These are phyloP conservation scores for Drosophila parthenogenetica DNA, from an alignment of 2,888 invertebrate genomes.

Conservation along the genomic window DNA sequence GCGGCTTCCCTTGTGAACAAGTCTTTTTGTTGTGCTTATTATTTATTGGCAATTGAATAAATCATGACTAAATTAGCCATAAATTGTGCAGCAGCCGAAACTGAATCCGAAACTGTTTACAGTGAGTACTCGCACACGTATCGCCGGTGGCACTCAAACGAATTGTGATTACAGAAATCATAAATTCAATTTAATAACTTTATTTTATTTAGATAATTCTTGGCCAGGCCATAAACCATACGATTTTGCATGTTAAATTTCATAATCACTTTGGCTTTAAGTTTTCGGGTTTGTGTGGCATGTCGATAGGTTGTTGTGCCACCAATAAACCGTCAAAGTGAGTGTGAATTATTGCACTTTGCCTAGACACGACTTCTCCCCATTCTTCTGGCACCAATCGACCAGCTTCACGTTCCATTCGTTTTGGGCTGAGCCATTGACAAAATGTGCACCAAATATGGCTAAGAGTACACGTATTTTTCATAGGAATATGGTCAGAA, in stretches of 20 bases:
- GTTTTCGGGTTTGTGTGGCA: conserved; percentile 55
- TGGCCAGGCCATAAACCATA: conserved; percentile 48
- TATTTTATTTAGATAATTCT: conserved; percentile 57
- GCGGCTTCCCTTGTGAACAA: conserved; percentile 32
- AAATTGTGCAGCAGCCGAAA: conserved; percentile 54
- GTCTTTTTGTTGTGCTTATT: conserved; percentile 38
- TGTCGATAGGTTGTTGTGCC: conserved; percentile 54
- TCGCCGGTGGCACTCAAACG: conserved; percentile 60
- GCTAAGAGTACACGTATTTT: conserved; percentile 39
- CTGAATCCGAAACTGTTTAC: conserved; percentile 21
- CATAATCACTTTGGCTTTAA: conserved; percentile 66
- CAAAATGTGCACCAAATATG: conserved; percentile 61
- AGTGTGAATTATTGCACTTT: conserved; percentile 82
- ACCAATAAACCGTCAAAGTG: conserved; percentile 73
- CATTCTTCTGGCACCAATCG: conserved; percentile 4
- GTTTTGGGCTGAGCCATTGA: conserved; percentile 45
- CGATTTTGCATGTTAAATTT: conserved; percentile 69
- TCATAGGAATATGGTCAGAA: conserved; percentile 39
- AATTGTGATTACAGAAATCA: conserved; percentile 52
- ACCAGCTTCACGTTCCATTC: conserved; percentile 14
- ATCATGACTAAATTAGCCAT: conserved; percentile 75
- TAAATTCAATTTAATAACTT: conserved; percentile 74
- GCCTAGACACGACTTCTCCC: conserved; percentile 69
- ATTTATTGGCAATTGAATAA: conserved; percentile 71
- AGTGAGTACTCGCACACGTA: conserved; percentile 24